Evolutionary conservation across 2,888 invertebrate genomes (phyloP).

Genomic region (Lysandra bellargus): DNA sequence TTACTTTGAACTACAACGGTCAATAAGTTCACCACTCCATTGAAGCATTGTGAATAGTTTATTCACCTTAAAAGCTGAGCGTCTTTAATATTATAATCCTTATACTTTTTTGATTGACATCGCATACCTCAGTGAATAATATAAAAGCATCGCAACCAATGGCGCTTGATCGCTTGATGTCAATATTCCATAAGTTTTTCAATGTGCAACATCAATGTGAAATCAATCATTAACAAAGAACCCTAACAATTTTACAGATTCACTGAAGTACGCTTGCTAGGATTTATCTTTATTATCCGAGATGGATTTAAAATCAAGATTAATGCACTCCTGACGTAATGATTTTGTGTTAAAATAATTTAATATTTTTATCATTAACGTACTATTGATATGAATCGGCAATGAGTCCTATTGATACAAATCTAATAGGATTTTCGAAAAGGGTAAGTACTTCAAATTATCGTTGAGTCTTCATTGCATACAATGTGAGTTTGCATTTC

Average conservation of each 20-base stretch:
- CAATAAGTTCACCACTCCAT: conserved; percentile 25
- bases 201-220: background rate
- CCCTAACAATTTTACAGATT: conserved; percentile 4
- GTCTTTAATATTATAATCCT: conserved; percentile 20
- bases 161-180: conserved; percentile 5
- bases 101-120: conserved; percentile 21
- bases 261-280: background rate
- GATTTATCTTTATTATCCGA: background rate
- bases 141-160: conserved; percentile 2
- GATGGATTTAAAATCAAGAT: background rate
- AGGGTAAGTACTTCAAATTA: background rate
- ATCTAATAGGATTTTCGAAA: conserved; percentile 4
- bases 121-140: background rate
- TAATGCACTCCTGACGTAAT: background rate
- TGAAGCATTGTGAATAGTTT: conserved; percentile 22
- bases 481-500: conserved; percentile 27
- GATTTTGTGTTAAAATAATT: background rate
- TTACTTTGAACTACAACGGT: background rate
- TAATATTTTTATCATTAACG: background rate
- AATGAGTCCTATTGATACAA: conserved; percentile 3
- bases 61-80: conserved; percentile 14
- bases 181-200: conserved; percentile 5
- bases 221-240: conserved; percentile 7
- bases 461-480: conserved; percentile 8
- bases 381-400: background rate